These are phyloP conservation scores for Mustela lutreola DNA, from an alignment of 2,113 vertebrate species.

Conservation along the genomic window DNA sequence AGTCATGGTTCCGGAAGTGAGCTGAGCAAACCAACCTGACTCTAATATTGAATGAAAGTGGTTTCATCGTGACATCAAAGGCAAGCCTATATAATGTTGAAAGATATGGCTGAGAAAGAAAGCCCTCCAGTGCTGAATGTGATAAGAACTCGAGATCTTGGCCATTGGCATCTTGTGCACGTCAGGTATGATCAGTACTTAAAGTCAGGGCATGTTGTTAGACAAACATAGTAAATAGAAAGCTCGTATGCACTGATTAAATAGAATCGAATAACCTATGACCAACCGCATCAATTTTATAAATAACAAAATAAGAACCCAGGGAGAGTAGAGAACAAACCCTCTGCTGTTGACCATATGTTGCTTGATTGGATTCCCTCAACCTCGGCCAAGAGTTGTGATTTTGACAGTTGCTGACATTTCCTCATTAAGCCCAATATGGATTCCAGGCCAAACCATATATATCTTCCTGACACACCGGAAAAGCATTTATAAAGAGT, in stretches of 20 bases:
- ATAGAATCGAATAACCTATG: not conserved
- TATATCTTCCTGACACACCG: not conserved
- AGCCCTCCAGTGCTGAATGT: not conserved
- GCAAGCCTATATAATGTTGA: slow-evolving; percentile 5
- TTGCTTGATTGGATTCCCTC: slow-evolving; percentile 17
- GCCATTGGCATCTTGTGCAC: not conserved
- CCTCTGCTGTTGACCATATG: not conserved
- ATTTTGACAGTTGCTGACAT: slow-evolving; percentile 46
- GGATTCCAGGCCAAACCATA: not conserved
- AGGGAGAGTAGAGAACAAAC: not conserved
- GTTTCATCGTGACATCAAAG: slow-evolving; percentile 1
- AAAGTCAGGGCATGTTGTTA: not conserved
- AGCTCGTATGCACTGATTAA: not conserved
- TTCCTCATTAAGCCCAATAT: slow-evolving; percentile 21
- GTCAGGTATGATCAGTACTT: not conserved
- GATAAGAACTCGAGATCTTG: not conserved
- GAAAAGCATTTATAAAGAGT: not conserved
- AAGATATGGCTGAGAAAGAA: slow-evolving; percentile 31
- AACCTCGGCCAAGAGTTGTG: not conserved
- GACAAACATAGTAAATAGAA: not conserved
- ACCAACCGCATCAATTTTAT: not conserved
- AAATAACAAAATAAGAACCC: slow-evolving; percentile 5
- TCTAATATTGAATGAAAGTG: not conserved
- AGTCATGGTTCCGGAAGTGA: not conserved
- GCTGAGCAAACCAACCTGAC: slow-evolving; percentile 9